Evolutionary conservation across 2,113 vertebrate genomes (phyloP).

Genomic region (Rhodinocichla rosea): DNA sequence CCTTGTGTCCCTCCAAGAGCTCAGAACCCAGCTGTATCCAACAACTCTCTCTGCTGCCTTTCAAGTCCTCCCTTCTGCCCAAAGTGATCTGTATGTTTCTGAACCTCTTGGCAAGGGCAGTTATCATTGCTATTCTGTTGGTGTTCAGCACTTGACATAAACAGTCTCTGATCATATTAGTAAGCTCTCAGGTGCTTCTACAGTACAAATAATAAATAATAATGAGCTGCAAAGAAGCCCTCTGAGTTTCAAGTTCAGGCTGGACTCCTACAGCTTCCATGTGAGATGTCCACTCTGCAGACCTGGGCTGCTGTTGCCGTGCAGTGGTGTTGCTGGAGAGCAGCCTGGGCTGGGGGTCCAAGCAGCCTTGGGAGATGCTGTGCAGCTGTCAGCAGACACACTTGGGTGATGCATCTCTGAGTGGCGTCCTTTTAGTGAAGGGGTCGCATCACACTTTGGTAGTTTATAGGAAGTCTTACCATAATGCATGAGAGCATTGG

Average conservation of each 20-base stretch:
- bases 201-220: constrained; percentile 55
- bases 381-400: not conserved
- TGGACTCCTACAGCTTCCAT: not conserved
- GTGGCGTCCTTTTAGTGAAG: not conserved
- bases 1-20: not conserved
- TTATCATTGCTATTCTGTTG: constrained; percentile 25
- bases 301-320: not conserved
- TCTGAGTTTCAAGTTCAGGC: not conserved
- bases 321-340: not conserved
- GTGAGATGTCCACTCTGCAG: not conserved
- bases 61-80: not conserved
- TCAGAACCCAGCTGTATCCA: not conserved
- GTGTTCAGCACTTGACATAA: constrained; percentile 19
- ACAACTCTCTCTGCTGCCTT: not conserved
- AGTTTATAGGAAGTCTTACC: not conserved
- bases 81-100: not conserved
- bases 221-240: constrained; percentile 5
- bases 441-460: accelerated
- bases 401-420: not conserved
- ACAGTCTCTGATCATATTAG: constrained; percentile 33
- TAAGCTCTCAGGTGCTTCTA: constrained; percentile 19
- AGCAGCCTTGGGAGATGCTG: not conserved
- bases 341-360: not conserved
- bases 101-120: constrained; percentile 10
- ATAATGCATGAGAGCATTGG: not conserved